Base-by-base conservation (phyloP, 2,888 invertebrate genomes). In the Trachelus stipa region DNA sequence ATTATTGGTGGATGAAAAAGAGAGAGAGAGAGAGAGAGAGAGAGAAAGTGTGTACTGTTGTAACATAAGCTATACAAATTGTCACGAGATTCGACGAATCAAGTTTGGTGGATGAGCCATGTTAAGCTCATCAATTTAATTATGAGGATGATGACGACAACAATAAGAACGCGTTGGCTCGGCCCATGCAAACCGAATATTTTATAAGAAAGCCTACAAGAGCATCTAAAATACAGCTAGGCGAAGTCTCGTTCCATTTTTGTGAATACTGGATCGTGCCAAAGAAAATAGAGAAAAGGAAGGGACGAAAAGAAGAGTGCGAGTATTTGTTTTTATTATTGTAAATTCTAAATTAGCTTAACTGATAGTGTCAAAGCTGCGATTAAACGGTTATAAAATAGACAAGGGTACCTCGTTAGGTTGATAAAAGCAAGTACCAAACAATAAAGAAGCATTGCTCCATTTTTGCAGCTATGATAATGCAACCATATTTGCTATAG, bases 361-460 rank as follows among this genome's bases (percentile, higher is more conserved):
- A 74, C 68, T 12, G 71, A 33, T 33, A 71, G 71, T 71, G 71
- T 71, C 31, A 34, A 71, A 71, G 71, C 71, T 33, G 34, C 71
- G 71, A 34, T 71, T 33, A 31, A 71, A 71, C 71, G 71, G 71
- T 31, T 33, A 71, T 34, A 76, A 74, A 80, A 73, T 77, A 71
- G 75, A 74, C 71, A 75, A 75, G 76, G 78, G 78, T 73, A 77
- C 75, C 75, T 83, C 74, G 56, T 76, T 71, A 74, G 37, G 75
- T 80, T 76, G 79, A 81, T 76, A 68, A 76, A 73, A 76, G 74
- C 77, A 78, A 74, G 78, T 80, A 79, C 79, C 80, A 83, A 81
- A 83, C 78, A 80, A 81, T 81, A 80, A 80, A 73, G 71, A 80
- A 81, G 74, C 78, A 80, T 81, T 82, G 83, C 82, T 81, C 81